These are phyloP conservation scores for Phymatocera aterrima DNA, from an alignment of 2,888 invertebrate genomes.

Conservation along the genomic window DNA sequence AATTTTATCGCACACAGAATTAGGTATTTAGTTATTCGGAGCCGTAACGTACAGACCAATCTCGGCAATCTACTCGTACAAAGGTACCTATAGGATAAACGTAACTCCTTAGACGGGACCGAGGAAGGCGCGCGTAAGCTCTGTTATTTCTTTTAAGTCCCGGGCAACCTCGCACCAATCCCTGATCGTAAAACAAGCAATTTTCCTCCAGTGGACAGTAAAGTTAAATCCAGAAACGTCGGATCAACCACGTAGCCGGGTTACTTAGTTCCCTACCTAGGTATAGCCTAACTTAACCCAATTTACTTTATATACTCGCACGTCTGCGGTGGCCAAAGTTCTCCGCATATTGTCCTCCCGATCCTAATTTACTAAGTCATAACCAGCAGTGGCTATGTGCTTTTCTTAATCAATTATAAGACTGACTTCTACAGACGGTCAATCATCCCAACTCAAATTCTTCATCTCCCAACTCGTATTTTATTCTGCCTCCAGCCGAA, in stretches of 20 bases:
- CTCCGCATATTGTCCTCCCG: background rate
- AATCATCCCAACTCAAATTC: background rate
- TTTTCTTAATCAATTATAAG: background rate
- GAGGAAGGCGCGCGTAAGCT: conserved; percentile 1
- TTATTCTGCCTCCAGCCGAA: background rate
- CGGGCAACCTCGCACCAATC: background rate
- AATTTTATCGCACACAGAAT: background rate
- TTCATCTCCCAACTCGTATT: background rate
- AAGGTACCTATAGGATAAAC: background rate
- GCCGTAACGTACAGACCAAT: background rate
- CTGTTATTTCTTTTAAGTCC: conserved; percentile 23
- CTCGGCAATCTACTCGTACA: background rate
- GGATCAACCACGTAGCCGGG: conserved; percentile 5
- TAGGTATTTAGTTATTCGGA: background rate
- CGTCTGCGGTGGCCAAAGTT: conserved; percentile 4
- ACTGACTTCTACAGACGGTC: background rate
- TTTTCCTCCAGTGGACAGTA: conserved; percentile 52
- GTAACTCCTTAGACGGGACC: background rate
- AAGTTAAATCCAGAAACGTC: conserved; percentile 53
- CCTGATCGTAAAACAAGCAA: conserved; percentile 52
- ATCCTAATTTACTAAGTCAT: background rate
- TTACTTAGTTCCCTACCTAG: conserved; percentile 1
- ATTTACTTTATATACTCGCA: background rate
- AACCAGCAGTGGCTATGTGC: background rate
- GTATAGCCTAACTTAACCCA: too few relatives aligned